Conservation (phyloP, 2,797 vertebrate species). For the Diceros bicornis region DNA sequence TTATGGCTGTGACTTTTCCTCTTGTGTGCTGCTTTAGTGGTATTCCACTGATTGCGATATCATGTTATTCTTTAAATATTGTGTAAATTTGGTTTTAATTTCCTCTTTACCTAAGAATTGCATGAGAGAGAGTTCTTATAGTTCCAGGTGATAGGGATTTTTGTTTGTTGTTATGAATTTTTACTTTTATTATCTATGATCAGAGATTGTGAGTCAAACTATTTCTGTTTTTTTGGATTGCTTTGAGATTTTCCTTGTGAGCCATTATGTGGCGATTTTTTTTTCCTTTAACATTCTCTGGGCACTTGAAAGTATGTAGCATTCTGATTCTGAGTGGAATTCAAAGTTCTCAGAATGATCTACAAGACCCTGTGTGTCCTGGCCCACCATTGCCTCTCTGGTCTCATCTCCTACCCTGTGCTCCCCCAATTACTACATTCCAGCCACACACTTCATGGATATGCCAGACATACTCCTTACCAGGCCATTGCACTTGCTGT, state of each 20-base stretch:
- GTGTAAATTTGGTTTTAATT: not conserved
- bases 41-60: not conserved
- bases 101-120: not conserved
- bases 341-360: not conserved
- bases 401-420: rapidly evolving
- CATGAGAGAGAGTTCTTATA: conserved; percentile 9
- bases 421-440: not conserved
- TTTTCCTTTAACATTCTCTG: not conserved
- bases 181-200: conserved; percentile 26
- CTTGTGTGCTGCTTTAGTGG: not conserved
- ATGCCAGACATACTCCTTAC: not conserved
- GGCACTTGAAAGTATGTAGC: not conserved
- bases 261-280: not conserved
- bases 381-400: not conserved
- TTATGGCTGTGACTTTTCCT: not conserved
- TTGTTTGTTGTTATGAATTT: conserved; percentile 9
- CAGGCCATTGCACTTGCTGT: not conserved
- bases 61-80: not conserved
- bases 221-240: not conserved
- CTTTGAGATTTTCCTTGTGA: conserved; percentile 7
- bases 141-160: not conserved
- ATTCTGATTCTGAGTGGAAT: not conserved
- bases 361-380: not conserved
- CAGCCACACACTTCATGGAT: not conserved
- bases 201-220: not conserved